These are phyloP conservation scores for Etheostoma nigrum DNA, from an alignment of 2,797 vertebrate genomes.

Conservation along the genomic window DNA sequence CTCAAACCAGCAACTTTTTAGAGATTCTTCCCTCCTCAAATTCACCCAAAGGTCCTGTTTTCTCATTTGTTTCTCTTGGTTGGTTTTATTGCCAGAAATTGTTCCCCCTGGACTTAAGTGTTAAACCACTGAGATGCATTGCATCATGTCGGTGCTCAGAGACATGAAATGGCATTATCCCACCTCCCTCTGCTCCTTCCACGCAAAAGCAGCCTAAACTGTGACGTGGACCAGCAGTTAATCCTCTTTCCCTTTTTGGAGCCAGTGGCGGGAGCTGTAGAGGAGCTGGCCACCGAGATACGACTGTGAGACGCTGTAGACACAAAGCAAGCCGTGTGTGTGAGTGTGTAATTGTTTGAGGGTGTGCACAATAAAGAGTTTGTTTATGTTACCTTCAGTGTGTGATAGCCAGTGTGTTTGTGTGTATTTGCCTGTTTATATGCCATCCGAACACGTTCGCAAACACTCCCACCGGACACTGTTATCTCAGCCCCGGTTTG, in stretches of 20 bases:
- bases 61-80: constrained; percentile 35
- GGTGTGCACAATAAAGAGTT: constrained; percentile 68
- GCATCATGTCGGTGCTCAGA: constrained; percentile 77
- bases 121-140: constrained; percentile 65
- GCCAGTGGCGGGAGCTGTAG: constrained; percentile 76
- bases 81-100: constrained; percentile 43
- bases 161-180: constrained; percentile 85
- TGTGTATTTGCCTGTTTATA: constrained; percentile 58
- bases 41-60: constrained; percentile 20
- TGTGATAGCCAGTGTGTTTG: constrained; percentile 58
- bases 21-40: constrained; percentile 5
- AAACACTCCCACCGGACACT: constrained; percentile 69
- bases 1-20: background rate
- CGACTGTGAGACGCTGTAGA: constrained; percentile 70
- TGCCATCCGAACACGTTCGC: constrained; percentile 58
- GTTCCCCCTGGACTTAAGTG: constrained; percentile 39
- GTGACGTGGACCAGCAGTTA: constrained; percentile 81
- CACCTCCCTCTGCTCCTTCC: constrained; percentile 78
- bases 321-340: constrained; percentile 64
- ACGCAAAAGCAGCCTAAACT: constrained; percentile 80
- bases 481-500: constrained; percentile 74
- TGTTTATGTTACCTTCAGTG: constrained; percentile 66
- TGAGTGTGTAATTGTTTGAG: constrained; percentile 62
- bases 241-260: constrained; percentile 83
- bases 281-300: constrained; percentile 85